Percentiles rank a stretch among this genome's conserved stretches.
Evolutionary conservation across 64 coral and sea anemone species (phyloP).

Genomic region (Acropora tenuis): DNA sequence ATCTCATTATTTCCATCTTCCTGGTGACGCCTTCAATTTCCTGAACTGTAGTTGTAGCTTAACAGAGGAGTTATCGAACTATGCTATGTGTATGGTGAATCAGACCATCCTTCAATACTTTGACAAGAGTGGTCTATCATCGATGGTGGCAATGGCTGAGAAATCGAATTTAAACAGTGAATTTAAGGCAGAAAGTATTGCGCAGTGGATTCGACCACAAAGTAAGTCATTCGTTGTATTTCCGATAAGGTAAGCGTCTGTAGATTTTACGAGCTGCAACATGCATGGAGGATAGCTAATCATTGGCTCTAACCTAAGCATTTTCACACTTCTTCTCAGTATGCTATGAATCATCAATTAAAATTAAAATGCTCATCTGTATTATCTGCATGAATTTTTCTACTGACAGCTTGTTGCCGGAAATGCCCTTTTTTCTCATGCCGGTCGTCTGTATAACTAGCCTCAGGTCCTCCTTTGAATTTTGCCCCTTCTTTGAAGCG

Average conservation of each 20-base stretch:
- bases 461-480: no score
- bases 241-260: not conserved
- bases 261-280: not conserved
- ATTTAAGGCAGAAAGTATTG: conserved; percentile 35
- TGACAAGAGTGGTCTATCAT: conserved; percentile 18
- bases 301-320: no score
- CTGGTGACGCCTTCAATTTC: conserved; percentile 1
- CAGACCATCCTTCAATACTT: not conserved
- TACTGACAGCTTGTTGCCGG: no score
- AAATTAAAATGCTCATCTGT: no score
- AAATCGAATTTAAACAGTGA: not conserved
- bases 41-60: conserved; percentile 57
- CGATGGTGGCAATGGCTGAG: conserved; percentile 2
- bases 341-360: no score
- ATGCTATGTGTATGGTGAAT: conserved; percentile 44
- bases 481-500: no score
- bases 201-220: conserved; percentile 22
- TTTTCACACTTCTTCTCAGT: no score
- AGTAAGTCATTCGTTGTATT: not conserved
- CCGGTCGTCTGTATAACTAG: no score
- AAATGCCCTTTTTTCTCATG: no score
- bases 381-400: no score
- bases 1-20: conserved; percentile 30
- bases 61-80: conserved; percentile 45
- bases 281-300: no score